These are phyloP conservation scores for Leptinotarsa juncta DNA, from an alignment of 2,888 invertebrate species.

Conservation along the genomic window DNA sequence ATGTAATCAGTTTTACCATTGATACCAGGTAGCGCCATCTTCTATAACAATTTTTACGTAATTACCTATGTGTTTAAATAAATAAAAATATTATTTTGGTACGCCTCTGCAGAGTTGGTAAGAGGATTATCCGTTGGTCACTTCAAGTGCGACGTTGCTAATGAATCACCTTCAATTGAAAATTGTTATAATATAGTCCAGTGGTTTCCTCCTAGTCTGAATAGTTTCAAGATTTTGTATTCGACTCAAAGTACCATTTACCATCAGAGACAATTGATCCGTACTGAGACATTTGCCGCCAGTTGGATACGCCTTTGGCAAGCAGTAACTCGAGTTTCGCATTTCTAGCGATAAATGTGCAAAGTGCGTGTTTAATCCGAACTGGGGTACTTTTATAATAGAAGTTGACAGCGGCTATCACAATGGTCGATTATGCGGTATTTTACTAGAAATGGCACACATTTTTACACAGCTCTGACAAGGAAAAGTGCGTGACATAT, in stretches of 20 bases:
- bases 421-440: conserved; percentile 29
- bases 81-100: too few species aligned
- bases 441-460: conserved; percentile 15
- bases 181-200: too few species aligned
- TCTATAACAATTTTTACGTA: too few species aligned
- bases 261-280: neutral
- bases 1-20: too few species aligned
- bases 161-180: too few species aligned
- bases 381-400: conserved; percentile 22
- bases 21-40: too few species aligned
- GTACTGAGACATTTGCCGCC: neutral
- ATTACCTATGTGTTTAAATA: too few species aligned
- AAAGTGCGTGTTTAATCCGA: conserved; percentile 28
- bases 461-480: neutral
- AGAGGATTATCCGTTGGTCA: too few species aligned
- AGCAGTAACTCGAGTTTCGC: conserved; percentile 15
- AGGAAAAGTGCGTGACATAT: conserved; percentile 10
- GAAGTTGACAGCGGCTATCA: conserved; percentile 24
- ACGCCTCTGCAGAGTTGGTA: too few species aligned
- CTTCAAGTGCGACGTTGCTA: too few species aligned
- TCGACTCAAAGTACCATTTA: neutral
- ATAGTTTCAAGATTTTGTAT: too few species aligned
- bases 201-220: too few species aligned
- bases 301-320: neutral
- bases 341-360: conserved; percentile 18